Evolutionary conservation across 1,140 invertebrate species (phyloP).

Genomic region (Leptinotarsa lineolata): DNA sequence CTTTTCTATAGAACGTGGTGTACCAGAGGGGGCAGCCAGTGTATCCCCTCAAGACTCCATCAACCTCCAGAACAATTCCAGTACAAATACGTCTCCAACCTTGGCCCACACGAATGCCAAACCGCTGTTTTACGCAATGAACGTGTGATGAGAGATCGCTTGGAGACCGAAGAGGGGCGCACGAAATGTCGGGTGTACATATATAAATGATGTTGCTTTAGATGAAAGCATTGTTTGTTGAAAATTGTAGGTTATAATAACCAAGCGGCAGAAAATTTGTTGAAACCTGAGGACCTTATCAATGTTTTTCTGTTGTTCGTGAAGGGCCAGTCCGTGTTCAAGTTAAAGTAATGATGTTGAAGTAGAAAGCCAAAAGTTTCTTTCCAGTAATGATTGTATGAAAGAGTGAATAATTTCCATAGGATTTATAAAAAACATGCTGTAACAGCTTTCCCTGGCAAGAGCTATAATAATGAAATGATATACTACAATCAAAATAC

Average conservation of each 20-base stretch:
- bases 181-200: background rate
- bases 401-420: too few species aligned
- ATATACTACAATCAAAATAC: too few species aligned
- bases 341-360: too few species aligned
- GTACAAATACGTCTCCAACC: constrained; percentile 58
- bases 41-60: constrained; percentile 60
- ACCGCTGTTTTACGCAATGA: constrained; percentile 65
- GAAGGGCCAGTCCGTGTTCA: background rate
- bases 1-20: constrained; percentile 61
- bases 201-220: constrained; percentile 29
- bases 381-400: too few species aligned
- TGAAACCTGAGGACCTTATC: constrained; percentile 26
- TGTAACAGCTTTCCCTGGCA: too few species aligned
- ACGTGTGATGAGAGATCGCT: constrained; percentile 57
- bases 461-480: too few species aligned
- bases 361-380: too few species aligned
- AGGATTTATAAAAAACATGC: too few species aligned
- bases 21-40: constrained; percentile 67
- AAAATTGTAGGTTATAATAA: constrained; percentile 50
- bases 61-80: constrained; percentile 47
- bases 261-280: constrained; percentile 40
- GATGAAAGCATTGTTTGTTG: constrained; percentile 34
- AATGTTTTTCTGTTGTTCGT: constrained; percentile 5
- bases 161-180: background rate
- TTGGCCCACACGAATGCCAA: constrained; percentile 54